Evolutionary conservation across 1,140 invertebrate genomes (phyloP).

Genomic region (Aphis gossypii): DNA sequence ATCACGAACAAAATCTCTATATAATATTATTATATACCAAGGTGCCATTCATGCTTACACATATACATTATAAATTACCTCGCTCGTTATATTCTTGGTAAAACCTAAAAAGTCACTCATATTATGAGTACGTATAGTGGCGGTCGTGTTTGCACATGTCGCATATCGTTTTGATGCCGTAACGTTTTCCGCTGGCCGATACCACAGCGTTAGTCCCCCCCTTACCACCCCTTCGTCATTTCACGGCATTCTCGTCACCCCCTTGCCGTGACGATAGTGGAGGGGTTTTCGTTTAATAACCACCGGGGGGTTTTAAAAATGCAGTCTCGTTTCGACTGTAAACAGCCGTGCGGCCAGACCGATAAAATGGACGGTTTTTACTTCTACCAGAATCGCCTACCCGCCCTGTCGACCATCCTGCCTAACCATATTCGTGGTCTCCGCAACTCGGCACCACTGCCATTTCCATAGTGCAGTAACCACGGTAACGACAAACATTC

Average conservation of each 20-base stretch:
- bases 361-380: slow-evolving; percentile 44
- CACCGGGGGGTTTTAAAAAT: slow-evolving; percentile 54
- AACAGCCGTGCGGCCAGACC: slow-evolving; percentile 48
- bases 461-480: background rate
- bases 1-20: background rate
- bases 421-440: background rate
- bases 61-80: background rate
- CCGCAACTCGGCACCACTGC: background rate
- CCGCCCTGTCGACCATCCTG: background rate
- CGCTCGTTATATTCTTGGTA: background rate
- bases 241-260: background rate
- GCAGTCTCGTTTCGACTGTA: slow-evolving; percentile 55
- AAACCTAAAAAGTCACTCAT: background rate
- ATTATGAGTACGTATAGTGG: background rate
- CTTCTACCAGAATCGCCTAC: background rate
- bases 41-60: background rate
- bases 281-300: slow-evolving; percentile 50
- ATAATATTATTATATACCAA: background rate
- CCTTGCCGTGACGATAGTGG: background rate
- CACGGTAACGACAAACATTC: slow-evolving; percentile 49
- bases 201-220: background rate
- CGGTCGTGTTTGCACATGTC: background rate
- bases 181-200: background rate
- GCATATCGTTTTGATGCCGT: background rate
- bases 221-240: rapidly evolving